A percentile compares a stretch with the other conserved stretches of the same genome.
These are phyloP conservation scores for Hyphantria cunea DNA, from an alignment of 1,140 invertebrate species.

Conservation along the genomic window DNA sequence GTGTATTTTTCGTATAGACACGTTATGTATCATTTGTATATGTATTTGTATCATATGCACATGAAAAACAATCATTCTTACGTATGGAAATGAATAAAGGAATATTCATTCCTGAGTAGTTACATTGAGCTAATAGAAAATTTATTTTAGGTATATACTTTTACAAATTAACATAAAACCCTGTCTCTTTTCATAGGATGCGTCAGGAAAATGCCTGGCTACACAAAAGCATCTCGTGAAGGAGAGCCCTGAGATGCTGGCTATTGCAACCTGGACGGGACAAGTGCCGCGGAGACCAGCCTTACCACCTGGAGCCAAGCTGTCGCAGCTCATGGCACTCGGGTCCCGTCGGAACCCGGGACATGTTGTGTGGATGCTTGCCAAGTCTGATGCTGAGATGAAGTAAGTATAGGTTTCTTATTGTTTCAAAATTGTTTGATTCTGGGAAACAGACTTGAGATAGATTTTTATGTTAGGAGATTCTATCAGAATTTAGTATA, in stretches of 20 bases:
- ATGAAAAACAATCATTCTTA: too few species aligned
- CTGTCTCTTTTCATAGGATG: slow-evolving; percentile 54
- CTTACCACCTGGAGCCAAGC: slow-evolving; percentile 84
- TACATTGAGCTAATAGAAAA: too few species aligned
- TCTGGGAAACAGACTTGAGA: too few species aligned
- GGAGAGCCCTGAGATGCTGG: slow-evolving; percentile 89
- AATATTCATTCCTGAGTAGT: too few species aligned
- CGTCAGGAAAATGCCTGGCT: slow-evolving; percentile 79
- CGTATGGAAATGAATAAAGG: too few species aligned
- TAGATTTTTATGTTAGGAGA: too few species aligned
- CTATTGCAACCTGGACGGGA: slow-evolving; percentile 89
- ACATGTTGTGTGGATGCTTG: slow-evolving; percentile 80
- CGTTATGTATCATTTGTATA: too few species aligned
- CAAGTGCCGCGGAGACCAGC: slow-evolving; percentile 86
- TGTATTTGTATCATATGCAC: too few species aligned
- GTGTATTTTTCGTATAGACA: too few species aligned
- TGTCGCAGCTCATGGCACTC: slow-evolving; percentile 87
- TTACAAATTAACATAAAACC: too few species aligned
- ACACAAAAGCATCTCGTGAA: slow-evolving; percentile 84
- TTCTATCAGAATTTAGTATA: too few species aligned
- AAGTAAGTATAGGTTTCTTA: slow-evolving; percentile 82
- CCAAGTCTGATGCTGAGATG: slow-evolving; percentile 85
- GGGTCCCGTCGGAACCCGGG: slow-evolving; percentile 83
- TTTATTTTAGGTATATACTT: too few species aligned
- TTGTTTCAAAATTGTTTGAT: not conserved